Base-by-base conservation (phyloP, 2,888 invertebrate species). In the Chymomyza amoena region DNA sequence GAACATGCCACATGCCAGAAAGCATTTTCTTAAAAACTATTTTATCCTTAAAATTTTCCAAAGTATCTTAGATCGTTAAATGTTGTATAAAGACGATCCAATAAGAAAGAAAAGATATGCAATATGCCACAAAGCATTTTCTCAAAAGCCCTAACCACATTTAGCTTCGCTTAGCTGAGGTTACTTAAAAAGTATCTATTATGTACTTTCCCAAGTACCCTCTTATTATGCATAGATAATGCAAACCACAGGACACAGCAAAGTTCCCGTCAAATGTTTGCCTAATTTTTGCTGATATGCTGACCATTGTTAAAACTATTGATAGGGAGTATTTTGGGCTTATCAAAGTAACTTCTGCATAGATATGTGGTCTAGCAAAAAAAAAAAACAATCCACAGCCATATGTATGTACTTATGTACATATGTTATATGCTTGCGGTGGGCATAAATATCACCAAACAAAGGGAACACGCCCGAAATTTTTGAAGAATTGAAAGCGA, bases 271-370 rank as follows among this genome's bases (percentile, higher is more conserved):
- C 39, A 45, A 13, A 72, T 66, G n/a, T 63, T 16, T 52, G 63
- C 4, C 67, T 13, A 45, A 45, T 13, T 45, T 45, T 45, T 28
- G 61, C 65, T 71, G 75, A 75, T 75, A 75, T 75, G 75, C 59
- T 68, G 32, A 18, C 7, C 54, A 54, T 54, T 54, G 54, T 54
- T 16, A 9, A 6, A 16, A 54, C 60, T 45, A 63, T 60, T 65
- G 77, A 79, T 76, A 79, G 70, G 16, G 52, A 57, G 36, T 57
- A 63, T 69, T 76, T 77, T 70, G 73, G 69, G 64, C 70, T 66
- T 79, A 79, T 78, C 78, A 32, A 54, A 54, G 54, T 45, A 54
- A 69, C 7, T 13, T 45, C 9, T 36, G 9, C 36, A 36, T 16
- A 54, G 54, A 54, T 54, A 54, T 54, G 54, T n/a, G 54, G 54